Evolutionary conservation across 2,113 vertebrate species (phyloP).

Genomic region (Globicephala melas): DNA sequence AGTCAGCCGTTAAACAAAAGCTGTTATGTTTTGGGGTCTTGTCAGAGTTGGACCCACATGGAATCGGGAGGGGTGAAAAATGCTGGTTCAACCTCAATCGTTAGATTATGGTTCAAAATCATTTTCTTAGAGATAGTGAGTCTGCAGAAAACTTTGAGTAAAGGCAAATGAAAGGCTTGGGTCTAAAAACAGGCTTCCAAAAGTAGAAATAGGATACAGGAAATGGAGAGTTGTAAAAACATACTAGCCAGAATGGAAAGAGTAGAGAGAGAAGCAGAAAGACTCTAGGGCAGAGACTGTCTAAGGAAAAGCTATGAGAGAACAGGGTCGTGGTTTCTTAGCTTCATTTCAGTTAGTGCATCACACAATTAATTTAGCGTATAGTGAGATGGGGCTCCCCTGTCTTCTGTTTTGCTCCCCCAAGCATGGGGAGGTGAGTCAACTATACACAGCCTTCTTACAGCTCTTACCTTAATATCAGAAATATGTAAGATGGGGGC

Average conservation of each 20-base stretch:
- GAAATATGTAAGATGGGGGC: not conserved
- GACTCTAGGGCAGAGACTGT: not conserved
- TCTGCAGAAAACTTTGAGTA: not conserved
- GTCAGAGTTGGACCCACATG: not conserved
- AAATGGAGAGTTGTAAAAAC: not conserved
- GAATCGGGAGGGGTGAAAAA: not conserved
- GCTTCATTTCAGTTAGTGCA: not conserved
- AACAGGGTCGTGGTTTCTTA: not conserved
- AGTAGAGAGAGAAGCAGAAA: not conserved
- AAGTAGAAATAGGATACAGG: constrained; percentile 32
- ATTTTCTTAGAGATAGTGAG: constrained; percentile 26
- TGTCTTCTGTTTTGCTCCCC: not conserved
- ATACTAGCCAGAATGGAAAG: not conserved
- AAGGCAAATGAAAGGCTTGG: constrained; percentile 33
- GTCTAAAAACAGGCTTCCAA: constrained; percentile 54
- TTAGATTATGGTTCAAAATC: not conserved
- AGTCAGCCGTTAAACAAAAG: not conserved
- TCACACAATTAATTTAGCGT: not conserved
- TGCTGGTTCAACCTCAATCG: not conserved
- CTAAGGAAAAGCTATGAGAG: not conserved
- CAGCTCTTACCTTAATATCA: not conserved
- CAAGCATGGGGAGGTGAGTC: not conserved
- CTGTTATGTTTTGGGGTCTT: not conserved
- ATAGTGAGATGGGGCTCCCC: not conserved
- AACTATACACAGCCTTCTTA: not conserved